A percentile compares a stretch with the other conserved stretches of the same genome.
These are phyloP conservation scores for Trissolcus japonicus DNA, from an alignment of 2,888 invertebrate genomes.

Conservation along the genomic window DNA sequence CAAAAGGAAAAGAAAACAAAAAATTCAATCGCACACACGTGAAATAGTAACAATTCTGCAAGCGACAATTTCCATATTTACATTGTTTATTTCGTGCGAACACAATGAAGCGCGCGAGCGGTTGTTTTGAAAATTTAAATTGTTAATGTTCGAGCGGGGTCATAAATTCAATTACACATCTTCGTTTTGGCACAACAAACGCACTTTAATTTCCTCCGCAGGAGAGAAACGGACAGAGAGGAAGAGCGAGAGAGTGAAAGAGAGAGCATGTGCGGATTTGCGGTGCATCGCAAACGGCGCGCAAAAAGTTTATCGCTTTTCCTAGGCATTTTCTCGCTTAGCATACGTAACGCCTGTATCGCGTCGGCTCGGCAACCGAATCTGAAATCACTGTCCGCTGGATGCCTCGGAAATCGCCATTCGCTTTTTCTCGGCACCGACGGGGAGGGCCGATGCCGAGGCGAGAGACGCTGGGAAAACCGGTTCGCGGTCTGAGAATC, in stretches of 20 bases:
- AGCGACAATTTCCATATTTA: not conserved
- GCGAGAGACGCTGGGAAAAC: conserved; percentile 65
- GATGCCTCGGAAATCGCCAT: conserved; percentile 40
- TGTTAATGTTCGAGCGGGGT: not conserved
- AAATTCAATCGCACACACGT: too few species aligned
- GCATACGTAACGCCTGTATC: conserved; percentile 28
- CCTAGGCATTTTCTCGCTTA: conserved; percentile 14
- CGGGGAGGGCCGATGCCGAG: conserved; percentile 40
- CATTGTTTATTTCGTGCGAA: too few species aligned
- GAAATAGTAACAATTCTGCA: too few species aligned
- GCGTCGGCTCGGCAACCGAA: conserved; percentile 33
- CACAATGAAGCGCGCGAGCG: too few species aligned
- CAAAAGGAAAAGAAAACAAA: too few species aligned
- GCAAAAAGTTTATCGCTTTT: conserved; percentile 9
- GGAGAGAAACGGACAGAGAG: too few species aligned
- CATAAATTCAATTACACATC: conserved; percentile 5
- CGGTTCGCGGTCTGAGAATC: conserved; percentile 68
- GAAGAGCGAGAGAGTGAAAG: too few species aligned
- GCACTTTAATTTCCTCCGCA: not conserved
- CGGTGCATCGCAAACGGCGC: not conserved
- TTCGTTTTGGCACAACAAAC: conserved; percentile 1
- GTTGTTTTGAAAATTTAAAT: too few species aligned
- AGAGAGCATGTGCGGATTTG: too few species aligned
- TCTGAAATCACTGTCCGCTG: conserved; percentile 47
- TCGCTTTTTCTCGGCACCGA: conserved; percentile 29